Conservation (phyloP, 2,888 invertebrate species). For the Eupithecia dodoneata region DNA sequence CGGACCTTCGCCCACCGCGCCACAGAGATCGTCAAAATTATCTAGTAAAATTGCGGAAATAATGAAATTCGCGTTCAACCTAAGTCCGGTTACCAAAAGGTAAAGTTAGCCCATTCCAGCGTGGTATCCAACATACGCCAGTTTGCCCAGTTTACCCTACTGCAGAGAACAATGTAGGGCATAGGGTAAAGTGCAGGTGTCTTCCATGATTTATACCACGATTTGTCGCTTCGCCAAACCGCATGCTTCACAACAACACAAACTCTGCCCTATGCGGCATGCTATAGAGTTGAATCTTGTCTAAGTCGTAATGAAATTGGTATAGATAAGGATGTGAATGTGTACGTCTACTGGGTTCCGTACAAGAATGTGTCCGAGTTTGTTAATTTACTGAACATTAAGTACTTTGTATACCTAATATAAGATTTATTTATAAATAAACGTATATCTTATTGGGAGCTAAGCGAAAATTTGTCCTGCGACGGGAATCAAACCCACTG, state of each 20-base stretch:
- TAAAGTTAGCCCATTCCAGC: background rate
- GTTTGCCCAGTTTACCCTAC: conserved; percentile 13
- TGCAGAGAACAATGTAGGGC: conserved; percentile 26
- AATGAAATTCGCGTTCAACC: background rate
- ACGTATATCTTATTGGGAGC: background rate
- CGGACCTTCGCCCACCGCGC: too few relatives aligned
- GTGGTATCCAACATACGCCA: conserved; percentile 4
- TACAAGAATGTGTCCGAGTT: background rate
- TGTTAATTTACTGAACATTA: background rate
- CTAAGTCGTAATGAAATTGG: background rate
- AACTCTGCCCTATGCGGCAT: background rate
- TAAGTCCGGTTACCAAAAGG: background rate
- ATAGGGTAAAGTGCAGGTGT: conserved; percentile 28
- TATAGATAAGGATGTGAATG: background rate
- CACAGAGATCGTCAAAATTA: too few relatives aligned
- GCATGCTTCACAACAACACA: conserved; percentile 50
- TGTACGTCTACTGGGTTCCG: background rate
- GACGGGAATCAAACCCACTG: too few relatives aligned
- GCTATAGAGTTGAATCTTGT: background rate
- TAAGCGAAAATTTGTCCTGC: background rate
- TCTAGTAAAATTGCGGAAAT: background rate
- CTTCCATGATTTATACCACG: conserved; percentile 59
- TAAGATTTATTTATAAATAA: too few relatives aligned
- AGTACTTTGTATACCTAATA: background rate
- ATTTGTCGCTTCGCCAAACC: conserved; percentile 71